phyloP scores from a whole-genome alignment of 2,888 invertebrate species.

The Cephonodes hylas region DNA sequence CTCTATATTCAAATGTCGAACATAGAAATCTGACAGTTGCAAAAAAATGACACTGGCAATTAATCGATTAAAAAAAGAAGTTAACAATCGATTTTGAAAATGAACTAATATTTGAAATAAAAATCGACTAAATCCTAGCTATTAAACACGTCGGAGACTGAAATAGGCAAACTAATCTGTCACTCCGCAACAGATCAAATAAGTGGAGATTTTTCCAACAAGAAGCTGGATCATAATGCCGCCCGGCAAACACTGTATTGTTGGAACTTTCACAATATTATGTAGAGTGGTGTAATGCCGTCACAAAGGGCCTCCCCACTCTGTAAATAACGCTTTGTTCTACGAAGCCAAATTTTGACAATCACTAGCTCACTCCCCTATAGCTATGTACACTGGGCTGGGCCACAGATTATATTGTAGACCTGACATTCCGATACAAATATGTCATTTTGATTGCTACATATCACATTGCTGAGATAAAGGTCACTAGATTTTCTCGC shows the following conservation, averaged over 20 bases:
- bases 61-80: background rate
- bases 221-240: constrained; percentile 59
- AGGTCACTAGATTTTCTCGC: too few species aligned
- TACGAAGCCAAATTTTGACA: constrained; percentile 82
- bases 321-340: constrained; percentile 81
- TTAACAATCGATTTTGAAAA: background rate
- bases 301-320: constrained; percentile 75
- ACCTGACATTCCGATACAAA: background rate
- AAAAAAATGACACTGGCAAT: too few species aligned
- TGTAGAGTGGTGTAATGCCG: constrained; percentile 79
- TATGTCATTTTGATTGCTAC: too few species aligned
- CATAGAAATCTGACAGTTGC: too few species aligned
- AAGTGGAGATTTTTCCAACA: constrained; percentile 54
- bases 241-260: constrained; percentile 71
- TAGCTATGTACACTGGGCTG: constrained; percentile 54
- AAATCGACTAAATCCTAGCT: background rate
- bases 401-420: constrained; percentile 49
- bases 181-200: constrained; percentile 44
- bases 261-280: constrained; percentile 80
- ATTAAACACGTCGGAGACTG: background rate
- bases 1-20: too few species aligned
- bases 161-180: constrained; percentile 42
- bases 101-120: background rate
- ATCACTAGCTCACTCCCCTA: constrained; percentile 76
- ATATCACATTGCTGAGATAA: too few species aligned